phyloP scores from a whole-genome alignment of 2,888 invertebrate species.

The Subacronicta megacephala region DNA sequence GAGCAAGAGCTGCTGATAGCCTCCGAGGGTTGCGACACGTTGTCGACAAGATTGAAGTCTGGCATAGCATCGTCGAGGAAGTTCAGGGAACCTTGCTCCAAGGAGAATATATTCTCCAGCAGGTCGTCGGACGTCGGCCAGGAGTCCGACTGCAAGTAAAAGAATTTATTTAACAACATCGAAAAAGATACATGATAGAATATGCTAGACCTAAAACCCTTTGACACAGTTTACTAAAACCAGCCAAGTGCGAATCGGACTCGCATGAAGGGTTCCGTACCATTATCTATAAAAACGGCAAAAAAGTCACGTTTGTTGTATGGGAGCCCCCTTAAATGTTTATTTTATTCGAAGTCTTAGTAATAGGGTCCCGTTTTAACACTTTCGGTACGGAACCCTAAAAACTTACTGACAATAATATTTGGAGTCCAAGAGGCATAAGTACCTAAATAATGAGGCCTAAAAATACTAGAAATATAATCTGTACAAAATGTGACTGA shows the following conservation, averaged over 20 bases:
- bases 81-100: conserved; percentile 90
- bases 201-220: too few relatives aligned
- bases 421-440: not conserved
- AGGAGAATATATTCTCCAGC: conserved; percentile 92
- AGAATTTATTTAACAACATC: not conserved
- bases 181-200: too few relatives aligned
- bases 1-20: conserved; percentile 88
- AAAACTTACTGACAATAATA: too few relatives aligned
- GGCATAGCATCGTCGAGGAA: conserved; percentile 89
- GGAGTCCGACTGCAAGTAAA: conserved; percentile 77
- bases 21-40: conserved; percentile 74
- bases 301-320: too few relatives aligned
- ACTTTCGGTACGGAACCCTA: too few relatives aligned
- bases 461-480: not conserved
- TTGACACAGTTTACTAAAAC: too few relatives aligned
- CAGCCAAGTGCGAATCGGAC: too few relatives aligned
- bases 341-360: too few relatives aligned
- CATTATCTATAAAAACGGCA: too few relatives aligned
- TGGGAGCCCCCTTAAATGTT: too few relatives aligned
- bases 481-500: not conserved
- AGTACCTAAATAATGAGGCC: not conserved
- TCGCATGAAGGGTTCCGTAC: too few relatives aligned
- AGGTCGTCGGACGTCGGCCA: conserved; percentile 90
- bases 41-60: conserved; percentile 80
- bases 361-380: too few relatives aligned